Conservation (phyloP, 2,113 vertebrate species). For the Malurus melanocephalus region DNA sequence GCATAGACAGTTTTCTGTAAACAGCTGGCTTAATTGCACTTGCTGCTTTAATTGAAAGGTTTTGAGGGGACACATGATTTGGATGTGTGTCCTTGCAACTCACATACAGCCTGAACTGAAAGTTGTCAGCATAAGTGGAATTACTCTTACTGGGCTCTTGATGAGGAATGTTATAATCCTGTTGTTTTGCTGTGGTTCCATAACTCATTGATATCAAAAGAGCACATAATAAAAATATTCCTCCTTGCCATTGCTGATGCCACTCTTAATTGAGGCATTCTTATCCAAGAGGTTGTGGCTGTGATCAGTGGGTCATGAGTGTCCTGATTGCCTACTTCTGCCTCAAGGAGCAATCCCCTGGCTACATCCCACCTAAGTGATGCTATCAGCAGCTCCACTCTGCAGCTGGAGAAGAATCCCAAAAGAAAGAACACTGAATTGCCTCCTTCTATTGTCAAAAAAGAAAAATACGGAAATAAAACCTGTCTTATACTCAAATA, state of each 20-base stretch:
- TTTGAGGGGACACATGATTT: neutral
- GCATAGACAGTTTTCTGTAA: neutral
- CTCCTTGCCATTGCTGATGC: neutral
- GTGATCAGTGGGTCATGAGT: neutral
- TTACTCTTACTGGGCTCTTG: neutral
- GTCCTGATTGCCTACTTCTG: neutral
- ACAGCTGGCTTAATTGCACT: slow-evolving; percentile 11
- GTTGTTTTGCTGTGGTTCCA: neutral
- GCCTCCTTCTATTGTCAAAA: neutral
- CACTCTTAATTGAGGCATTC: neutral
- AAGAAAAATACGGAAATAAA: neutral
- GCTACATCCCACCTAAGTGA: neutral
- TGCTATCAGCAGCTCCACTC: neutral
- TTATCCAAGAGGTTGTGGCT: neutral
- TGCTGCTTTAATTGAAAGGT: neutral
- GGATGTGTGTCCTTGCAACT: neutral
- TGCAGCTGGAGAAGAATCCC: neutral
- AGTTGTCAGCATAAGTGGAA: neutral
- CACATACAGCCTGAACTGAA: neutral
- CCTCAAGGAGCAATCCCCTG: neutral
- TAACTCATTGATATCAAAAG: neutral
- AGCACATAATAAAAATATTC: neutral
- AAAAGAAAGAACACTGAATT: neutral
- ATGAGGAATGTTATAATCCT: neutral
- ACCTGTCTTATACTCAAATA: neutral